Conservation (phyloP, 2,797 vertebrate species). For the Siniperca scherzeri region DNA sequence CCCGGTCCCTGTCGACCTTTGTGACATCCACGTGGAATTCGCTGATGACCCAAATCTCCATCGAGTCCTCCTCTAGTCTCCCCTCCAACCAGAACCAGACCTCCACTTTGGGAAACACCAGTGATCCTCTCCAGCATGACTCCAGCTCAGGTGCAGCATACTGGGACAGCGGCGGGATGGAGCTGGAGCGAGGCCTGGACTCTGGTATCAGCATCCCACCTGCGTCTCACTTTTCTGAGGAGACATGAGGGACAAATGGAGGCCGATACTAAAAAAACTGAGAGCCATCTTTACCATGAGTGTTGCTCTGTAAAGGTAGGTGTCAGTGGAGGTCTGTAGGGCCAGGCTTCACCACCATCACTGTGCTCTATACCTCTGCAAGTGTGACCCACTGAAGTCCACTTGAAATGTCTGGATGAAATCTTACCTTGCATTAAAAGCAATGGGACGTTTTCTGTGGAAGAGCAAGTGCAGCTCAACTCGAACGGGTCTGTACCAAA, state of each 20-base stretch:
- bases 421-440: neutral
- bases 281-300: neutral
- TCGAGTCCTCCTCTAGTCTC: slow-evolving; percentile 27
- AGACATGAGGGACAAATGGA: slow-evolving; percentile 16
- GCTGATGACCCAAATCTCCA: slow-evolving; percentile 53
- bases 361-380: neutral
- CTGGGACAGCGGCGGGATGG: slow-evolving; percentile 42
- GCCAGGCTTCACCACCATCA: neutral
- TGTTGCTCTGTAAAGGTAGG: neutral
- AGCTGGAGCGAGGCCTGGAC: slow-evolving; percentile 28
- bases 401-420: neutral
- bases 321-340: neutral
- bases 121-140: neutral
- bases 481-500: neutral
- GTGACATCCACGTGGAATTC: slow-evolving; percentile 70
- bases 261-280: slow-evolving; percentile 20
- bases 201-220: slow-evolving; percentile 24
- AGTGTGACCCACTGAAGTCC: neutral
- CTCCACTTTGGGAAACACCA: slow-evolving; percentile 6
- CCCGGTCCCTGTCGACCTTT: slow-evolving; percentile 46
- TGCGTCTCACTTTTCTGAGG: slow-evolving; percentile 24
- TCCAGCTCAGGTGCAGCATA: slow-evolving; percentile 11
- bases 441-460: neutral
- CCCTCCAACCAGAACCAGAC: slow-evolving; percentile 10
- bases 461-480: neutral